Evolutionary conservation across 2,797 vertebrate genomes (phyloP).

Genomic region (Coregonus suidteri): DNA sequence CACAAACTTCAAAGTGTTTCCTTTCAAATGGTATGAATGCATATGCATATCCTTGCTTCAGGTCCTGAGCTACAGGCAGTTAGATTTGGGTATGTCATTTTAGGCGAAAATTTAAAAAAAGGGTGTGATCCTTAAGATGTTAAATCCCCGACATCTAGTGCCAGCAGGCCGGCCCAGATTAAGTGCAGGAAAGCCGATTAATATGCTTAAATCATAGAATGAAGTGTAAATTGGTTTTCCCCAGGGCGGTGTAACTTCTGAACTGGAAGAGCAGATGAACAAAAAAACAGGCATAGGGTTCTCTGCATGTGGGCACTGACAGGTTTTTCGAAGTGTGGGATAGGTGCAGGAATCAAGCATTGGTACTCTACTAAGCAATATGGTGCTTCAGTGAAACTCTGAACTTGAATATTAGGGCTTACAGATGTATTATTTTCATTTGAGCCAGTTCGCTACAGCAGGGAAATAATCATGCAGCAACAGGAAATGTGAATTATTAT

Average conservation of each 20-base stretch:
- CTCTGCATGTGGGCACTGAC: not conserved
- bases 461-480: no score
- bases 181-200: not conserved
- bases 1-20: no score
- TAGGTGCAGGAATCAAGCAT: not conserved
- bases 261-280: not conserved
- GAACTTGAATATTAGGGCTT: not conserved
- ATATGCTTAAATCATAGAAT: not conserved
- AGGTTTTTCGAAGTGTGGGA: conserved; percentile 6
- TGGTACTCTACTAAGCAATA: not conserved
- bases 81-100: no score
- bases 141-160: not conserved
- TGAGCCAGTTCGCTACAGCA: no score
- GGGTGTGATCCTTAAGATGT: no score
- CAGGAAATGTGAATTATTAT: no score
- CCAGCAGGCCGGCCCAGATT: not conserved
- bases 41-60: no score
- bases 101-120: no score
- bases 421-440: no score
- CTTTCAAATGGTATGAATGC: no score
- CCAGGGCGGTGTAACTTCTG: not conserved
- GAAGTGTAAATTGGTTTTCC: not conserved
- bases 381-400: not conserved
- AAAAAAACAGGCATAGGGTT: not conserved
- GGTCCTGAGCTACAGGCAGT: no score